Base-by-base conservation (phyloP, 2,797 vertebrate genomes). In the Manis crassicaudata region DNA sequence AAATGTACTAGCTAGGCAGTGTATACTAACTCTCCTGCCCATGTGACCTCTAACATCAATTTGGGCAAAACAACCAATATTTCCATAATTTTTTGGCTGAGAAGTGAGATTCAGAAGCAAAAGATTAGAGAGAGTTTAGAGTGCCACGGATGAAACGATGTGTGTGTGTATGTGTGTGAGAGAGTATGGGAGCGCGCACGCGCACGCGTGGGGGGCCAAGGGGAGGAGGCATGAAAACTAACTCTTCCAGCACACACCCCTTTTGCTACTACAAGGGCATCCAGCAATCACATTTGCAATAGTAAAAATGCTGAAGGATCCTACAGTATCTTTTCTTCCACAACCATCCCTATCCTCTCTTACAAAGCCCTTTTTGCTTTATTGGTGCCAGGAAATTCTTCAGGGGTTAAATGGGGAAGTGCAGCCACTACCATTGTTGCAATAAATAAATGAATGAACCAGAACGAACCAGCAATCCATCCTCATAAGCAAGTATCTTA, bases 221-320 rank as follows among this genome's bases (percentile, higher is more conserved):
- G 97, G 98, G 98, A 98, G 98, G 98, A 92, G 96, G 98, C 98
- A 98, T 96, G 97, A 95, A 98, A 98, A 98, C 98, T 98, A 98
- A 98, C 98, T 98, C 98, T 98, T 97, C 98, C 97, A 95, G 98
- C 98, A 98, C 98, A 99, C 98, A 98, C 98, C 99, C 99, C 98
- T 99, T 98, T 99, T 94, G 97, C 98, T 99, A 99, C 98, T 99
- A 98, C 98, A 99, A 99, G 98, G 98, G 98, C 99, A 98, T 98
- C 98, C 98, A 98, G 98, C 98, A 98, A 98, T 98, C 98, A 98
- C 98, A 98, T 98, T 98, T 98, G 98, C 98, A 98, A 98, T 98
- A 98, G 98, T 98, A 98, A 98, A 98, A 98, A 98, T 97, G 98
- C 97, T 87, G 97, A 97, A 96, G 97, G 98, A 97, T 97, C 97